These are phyloP conservation scores for Bombus sibiricus DNA, from an alignment of 1,140 invertebrate species.

Conservation along the genomic window DNA sequence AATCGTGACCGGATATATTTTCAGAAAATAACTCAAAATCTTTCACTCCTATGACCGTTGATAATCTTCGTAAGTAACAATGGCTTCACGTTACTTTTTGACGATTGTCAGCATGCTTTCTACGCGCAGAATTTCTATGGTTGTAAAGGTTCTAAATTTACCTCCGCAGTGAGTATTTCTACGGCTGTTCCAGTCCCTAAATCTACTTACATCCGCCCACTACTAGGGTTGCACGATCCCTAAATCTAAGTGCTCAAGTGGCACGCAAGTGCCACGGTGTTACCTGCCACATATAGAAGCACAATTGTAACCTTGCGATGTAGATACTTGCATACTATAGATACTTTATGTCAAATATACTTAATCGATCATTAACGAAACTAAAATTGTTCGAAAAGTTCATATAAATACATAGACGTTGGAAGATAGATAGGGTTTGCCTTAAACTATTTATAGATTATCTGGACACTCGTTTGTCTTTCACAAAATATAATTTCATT, in stretches of 20 bases:
- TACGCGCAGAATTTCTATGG: background rate
- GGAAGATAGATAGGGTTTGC: no score
- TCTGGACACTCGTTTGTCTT: no score
- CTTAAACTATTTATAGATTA: background rate
- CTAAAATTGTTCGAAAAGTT: background rate
- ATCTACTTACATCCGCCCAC: conserved; percentile 29
- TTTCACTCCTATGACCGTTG: no score
- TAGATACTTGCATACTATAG: no score
- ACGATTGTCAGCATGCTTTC: background rate
- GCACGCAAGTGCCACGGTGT: conserved; percentile 13
- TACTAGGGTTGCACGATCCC: conserved; percentile 30
- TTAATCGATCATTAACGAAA: background rate
- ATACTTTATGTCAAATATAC: background rate
- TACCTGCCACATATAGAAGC: background rate
- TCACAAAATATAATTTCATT: no score
- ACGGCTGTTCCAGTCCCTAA: background rate
- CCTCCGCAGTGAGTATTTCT: background rate
- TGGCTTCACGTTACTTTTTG: background rate
- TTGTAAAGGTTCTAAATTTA: background rate
- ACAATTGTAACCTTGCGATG: no score
- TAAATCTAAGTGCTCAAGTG: conserved; percentile 21
- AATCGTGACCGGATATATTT: no score
- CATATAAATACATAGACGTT: no score
- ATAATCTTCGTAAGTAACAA: background rate
- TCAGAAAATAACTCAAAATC: no score